Evolutionary conservation across 1,140 invertebrate species (phyloP).

Genomic region (Apolygus lucorum): DNA sequence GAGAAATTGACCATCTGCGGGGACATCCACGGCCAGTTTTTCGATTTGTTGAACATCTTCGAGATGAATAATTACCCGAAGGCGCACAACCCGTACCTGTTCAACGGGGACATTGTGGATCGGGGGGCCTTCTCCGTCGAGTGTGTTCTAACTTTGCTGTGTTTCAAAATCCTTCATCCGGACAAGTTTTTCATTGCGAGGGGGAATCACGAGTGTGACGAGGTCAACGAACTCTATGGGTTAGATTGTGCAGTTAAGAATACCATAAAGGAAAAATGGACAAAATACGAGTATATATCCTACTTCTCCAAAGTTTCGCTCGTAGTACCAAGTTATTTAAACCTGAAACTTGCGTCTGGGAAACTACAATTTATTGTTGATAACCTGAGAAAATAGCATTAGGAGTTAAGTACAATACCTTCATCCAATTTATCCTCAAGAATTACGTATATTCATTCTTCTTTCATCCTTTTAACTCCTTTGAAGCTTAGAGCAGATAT

Average conservation of each 20-base stretch:
- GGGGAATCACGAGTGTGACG: slow-evolving; percentile 95
- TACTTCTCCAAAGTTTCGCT: slow-evolving; percentile 78
- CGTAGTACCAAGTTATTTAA: no score
- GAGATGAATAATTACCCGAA: slow-evolving; percentile 91
- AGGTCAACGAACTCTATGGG: slow-evolving; percentile 99
- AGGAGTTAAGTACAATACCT: no score
- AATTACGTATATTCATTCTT: no score
- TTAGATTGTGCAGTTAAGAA: slow-evolving; percentile 94
- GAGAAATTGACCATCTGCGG: slow-evolving; percentile 98
- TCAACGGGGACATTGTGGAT: slow-evolving; percentile 99
- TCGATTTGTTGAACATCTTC: slow-evolving; percentile 97
- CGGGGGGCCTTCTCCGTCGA: slow-evolving; percentile 98
- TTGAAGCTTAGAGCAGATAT: no score
- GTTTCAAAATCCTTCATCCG: slow-evolving; percentile 93
- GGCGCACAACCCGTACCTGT: slow-evolving; percentile 90
- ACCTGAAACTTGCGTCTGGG: no score
- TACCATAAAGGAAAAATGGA: slow-evolving; percentile 82
- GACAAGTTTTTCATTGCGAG: slow-evolving; percentile 96
- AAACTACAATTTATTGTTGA: no score
- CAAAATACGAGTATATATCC: slow-evolving; percentile 77
- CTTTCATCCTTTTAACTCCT: no score
- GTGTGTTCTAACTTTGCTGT: slow-evolving; percentile 95
- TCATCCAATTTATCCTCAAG: no score
- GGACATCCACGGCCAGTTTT: slow-evolving; percentile 99
- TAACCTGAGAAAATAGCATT: no score